A percentile compares a stretch with the other conserved stretches of the same genome.
Conservation (phyloP, 1,140 invertebrate species). For the Bombus picipes region DNA sequence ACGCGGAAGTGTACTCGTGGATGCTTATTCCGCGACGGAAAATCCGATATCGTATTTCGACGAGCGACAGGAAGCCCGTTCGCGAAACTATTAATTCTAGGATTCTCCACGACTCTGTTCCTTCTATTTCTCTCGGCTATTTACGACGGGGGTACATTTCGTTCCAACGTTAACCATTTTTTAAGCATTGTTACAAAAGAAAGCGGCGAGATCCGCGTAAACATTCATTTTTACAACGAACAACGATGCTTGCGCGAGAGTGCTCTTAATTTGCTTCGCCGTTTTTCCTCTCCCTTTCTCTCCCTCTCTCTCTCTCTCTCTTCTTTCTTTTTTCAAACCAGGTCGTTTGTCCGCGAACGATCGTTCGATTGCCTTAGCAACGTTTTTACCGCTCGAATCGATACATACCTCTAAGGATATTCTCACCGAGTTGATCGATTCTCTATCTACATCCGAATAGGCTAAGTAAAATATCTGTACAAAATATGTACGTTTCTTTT, state of each 20-base stretch:
- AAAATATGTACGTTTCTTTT: not conserved
- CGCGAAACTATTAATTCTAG: slow-evolving; percentile 31
- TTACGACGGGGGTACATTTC: not conserved
- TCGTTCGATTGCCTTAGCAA: too few species aligned
- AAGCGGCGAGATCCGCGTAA: not conserved
- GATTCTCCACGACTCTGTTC: not conserved
- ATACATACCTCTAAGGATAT: too few species aligned
- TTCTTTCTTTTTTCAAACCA: too few species aligned
- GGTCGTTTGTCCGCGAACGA: too few species aligned
- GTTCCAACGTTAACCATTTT: slow-evolving; percentile 1
- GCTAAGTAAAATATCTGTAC: too few species aligned
- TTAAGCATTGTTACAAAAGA: not conserved
- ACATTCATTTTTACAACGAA: not conserved
- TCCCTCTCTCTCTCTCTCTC: too few species aligned
- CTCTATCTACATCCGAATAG: too few species aligned
- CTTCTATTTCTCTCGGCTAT: not conserved
- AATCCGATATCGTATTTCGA: slow-evolving; percentile 39
- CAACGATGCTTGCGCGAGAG: not conserved
- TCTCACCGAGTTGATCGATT: too few species aligned
- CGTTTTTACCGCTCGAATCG: too few species aligned
- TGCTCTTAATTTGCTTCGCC: not conserved
- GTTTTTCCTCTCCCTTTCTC: too few species aligned
- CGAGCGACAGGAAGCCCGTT: not conserved
- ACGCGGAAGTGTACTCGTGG: slow-evolving; percentile 9
- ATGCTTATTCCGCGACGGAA: slow-evolving; percentile 21